These are phyloP conservation scores for Hemiprocne comata DNA, from an alignment of 2,113 vertebrate species.

Conservation along the genomic window DNA sequence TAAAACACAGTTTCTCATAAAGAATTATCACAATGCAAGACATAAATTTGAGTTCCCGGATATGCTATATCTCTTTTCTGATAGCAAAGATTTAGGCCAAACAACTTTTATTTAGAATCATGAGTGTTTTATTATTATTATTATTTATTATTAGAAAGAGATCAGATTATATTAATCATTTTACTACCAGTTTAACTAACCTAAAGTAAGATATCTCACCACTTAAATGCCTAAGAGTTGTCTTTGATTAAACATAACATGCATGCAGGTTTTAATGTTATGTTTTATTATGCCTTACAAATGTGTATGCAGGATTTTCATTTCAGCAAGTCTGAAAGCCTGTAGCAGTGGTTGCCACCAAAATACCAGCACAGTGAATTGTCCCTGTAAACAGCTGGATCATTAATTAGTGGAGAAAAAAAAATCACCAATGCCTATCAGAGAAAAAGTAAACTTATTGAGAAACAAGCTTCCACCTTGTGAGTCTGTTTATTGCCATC, in stretches of 20 bases:
- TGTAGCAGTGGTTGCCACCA: constrained; percentile 71
- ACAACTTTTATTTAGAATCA: constrained; percentile 66
- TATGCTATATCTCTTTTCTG: constrained; percentile 66
- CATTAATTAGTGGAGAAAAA: constrained; percentile 47
- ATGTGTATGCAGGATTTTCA: constrained; percentile 65
- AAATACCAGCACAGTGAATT: constrained; percentile 74
- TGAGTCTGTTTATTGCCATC: constrained; percentile 31
- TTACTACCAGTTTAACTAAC: constrained; percentile 70
- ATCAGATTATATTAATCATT: constrained; percentile 68
- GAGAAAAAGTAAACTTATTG: constrained; percentile 50
- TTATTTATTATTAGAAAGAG: constrained; percentile 70
- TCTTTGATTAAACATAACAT: constrained; percentile 72
- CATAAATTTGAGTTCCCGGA: constrained; percentile 68
- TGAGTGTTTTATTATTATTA: constrained; percentile 61
- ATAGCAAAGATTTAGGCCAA: constrained; percentile 74
- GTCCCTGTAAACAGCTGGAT: constrained; percentile 77
- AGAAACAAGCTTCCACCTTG: constrained; percentile 52
- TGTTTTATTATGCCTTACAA: constrained; percentile 68
- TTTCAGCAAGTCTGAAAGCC: constrained; percentile 70
- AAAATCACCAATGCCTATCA: constrained; percentile 28
- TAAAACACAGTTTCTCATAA: constrained; percentile 76
- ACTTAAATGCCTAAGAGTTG: constrained; percentile 72
- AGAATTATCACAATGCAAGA: constrained; percentile 74
- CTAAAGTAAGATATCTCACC: constrained; percentile 72
- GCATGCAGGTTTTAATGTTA: constrained; percentile 72